phyloP scores from a whole-genome alignment of 2,888 invertebrate genomes.

The Melieria omissa region DNA sequence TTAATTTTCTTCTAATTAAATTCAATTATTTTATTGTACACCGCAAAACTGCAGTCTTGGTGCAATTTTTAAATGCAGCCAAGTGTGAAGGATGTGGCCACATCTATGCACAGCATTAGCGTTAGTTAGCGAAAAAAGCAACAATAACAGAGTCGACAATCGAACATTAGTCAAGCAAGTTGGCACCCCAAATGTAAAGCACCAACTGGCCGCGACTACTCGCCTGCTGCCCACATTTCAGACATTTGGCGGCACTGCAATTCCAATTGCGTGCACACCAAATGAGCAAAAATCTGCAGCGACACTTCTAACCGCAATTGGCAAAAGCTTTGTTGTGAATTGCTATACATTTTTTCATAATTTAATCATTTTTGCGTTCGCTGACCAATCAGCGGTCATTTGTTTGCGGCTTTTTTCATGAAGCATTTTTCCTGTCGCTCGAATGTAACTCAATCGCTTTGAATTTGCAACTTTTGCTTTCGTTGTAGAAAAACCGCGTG shows the following conservation, averaged over 20 bases:
- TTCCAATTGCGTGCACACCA: background rate
- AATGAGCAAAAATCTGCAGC: background rate
- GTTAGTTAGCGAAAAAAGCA: background rate
- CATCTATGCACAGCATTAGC: slow-evolving; percentile 18
- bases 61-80: slow-evolving; percentile 54
- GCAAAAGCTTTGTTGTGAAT: background rate
- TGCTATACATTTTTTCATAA: background rate
- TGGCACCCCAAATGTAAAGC: no score
- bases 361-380: background rate
- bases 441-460: slow-evolving; percentile 26
- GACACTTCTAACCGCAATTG: slow-evolving; percentile 13
- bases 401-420: background rate
- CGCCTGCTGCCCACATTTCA: no score
- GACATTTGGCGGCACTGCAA: no score
- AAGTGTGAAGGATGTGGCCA: slow-evolving; percentile 64
- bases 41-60: slow-evolving; percentile 18
- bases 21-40: slow-evolving; percentile 56
- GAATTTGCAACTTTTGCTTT: slow-evolving; percentile 15
- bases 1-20: slow-evolving; percentile 60
- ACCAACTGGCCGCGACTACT: no score
- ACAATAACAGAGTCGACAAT: background rate
- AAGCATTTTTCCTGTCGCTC: no score
- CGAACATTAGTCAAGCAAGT: background rate
- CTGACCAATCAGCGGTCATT: background rate
- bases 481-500: slow-evolving; percentile 18